A percentile compares a stretch with the other conserved stretches of the same genome.
Evolutionary conservation across 2,113 vertebrate genomes (phyloP).

Genomic region (Gnathonemus echidnorhynchus): DNA sequence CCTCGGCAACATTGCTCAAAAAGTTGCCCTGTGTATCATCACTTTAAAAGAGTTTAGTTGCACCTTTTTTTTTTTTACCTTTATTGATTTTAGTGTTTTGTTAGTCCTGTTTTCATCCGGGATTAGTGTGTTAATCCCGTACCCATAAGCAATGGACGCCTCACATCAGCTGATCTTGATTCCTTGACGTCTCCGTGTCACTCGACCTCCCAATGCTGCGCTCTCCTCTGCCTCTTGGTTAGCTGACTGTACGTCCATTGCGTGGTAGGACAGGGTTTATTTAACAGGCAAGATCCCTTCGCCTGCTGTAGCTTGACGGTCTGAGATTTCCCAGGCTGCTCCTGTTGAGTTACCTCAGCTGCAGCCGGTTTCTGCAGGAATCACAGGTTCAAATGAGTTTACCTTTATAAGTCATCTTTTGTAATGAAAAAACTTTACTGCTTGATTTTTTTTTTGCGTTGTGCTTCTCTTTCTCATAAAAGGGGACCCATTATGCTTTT

Average conservation of each 20-base stretch:
- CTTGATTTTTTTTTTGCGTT: not conserved
- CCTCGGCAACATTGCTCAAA: not conserved
- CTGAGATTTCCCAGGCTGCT: not conserved
- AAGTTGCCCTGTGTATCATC: not conserved
- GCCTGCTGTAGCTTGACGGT: not conserved
- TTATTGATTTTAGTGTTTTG: not conserved
- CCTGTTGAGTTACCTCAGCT: not conserved
- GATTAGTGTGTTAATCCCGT: not conserved
- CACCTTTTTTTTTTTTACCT: not conserved
- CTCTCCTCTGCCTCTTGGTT: not conserved
- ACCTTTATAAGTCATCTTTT: not conserved
- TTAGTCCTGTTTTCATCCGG: not conserved
- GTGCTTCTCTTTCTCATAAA: not conserved
- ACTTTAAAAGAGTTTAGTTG: not conserved
- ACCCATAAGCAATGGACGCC: not conserved
- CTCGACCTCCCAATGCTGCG: not conserved
- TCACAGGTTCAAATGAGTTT: not conserved
- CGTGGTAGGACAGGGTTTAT: not conserved
- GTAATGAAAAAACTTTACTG: not conserved
- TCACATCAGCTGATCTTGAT: not conserved
- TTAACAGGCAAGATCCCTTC: not conserved
- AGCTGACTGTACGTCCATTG: not conserved
- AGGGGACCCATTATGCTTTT: not conserved
- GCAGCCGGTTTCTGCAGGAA: not conserved
- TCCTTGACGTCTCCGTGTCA: not conserved